Conservation (phyloP, 2,888 invertebrate genomes). For the Augiades crinisus region DNA sequence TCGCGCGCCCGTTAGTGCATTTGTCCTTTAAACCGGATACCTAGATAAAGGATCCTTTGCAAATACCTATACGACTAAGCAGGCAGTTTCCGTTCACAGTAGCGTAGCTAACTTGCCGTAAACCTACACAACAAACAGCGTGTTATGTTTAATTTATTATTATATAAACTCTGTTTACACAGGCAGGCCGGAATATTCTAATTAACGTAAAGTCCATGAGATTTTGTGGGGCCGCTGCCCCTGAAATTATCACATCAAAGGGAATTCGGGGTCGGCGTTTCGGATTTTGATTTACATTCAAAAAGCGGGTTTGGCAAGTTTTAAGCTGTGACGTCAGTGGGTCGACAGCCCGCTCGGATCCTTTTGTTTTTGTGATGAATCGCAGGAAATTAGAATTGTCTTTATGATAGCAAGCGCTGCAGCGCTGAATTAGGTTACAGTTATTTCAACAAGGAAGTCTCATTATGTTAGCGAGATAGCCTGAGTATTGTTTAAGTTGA, state of each 20-base stretch:
- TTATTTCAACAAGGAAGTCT: slow-evolving; percentile 17
- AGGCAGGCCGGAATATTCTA: slow-evolving; percentile 11
- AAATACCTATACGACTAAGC: no score
- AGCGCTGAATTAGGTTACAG: slow-evolving; percentile 24
- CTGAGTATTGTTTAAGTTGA: slow-evolving; percentile 1
- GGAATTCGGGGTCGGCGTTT: slow-evolving; percentile 58
- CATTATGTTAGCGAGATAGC: slow-evolving; percentile 14
- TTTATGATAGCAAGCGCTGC: slow-evolving; percentile 17
- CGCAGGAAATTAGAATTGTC: slow-evolving; percentile 19
- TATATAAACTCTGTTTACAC: slow-evolving; percentile 6
- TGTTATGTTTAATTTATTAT: not conserved
- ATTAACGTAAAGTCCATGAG: slow-evolving; percentile 54
- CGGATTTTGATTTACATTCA: slow-evolving; percentile 73
- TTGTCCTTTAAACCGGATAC: no score
- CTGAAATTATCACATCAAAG: slow-evolving; percentile 76
- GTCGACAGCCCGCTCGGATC: slow-evolving; percentile 13
- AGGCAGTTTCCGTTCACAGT: no score
- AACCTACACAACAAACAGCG: not conserved
- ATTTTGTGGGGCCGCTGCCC: slow-evolving; percentile 48
- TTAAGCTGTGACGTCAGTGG: slow-evolving; percentile 38
- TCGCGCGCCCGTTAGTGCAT: no score
- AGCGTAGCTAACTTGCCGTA: no score
- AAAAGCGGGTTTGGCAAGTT: slow-evolving; percentile 53
- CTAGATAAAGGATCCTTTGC: no score
- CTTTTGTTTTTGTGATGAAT: slow-evolving; percentile 22